These are phyloP conservation scores for Rhagonycha fulva DNA, from an alignment of 2,888 invertebrate species.

Conservation along the genomic window DNA sequence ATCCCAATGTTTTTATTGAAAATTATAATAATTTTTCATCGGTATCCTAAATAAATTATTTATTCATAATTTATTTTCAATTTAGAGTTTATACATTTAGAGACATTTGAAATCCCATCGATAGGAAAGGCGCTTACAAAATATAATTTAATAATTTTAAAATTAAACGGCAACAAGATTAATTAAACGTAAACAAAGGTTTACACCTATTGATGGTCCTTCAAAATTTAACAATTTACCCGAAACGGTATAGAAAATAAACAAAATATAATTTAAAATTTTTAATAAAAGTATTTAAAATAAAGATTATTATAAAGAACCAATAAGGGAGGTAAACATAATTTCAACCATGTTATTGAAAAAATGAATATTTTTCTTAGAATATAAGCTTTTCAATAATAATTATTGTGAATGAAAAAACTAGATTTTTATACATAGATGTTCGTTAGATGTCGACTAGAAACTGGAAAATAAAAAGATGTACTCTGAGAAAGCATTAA, in stretches of 20 bases:
- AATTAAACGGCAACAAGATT: not conserved
- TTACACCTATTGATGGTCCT: not conserved
- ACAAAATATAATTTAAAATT: not conserved
- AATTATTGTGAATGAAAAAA: not conserved
- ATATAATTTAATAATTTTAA: not conserved
- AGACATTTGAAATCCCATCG: not conserved
- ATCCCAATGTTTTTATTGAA: not conserved
- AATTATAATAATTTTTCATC: not conserved
- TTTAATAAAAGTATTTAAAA: not conserved
- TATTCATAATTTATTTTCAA: no score
- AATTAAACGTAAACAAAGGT: not conserved
- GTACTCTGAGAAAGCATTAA: conserved; percentile 13
- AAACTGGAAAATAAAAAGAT: not conserved
- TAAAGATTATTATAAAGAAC: not conserved
- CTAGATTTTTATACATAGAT: conserved; percentile 3
- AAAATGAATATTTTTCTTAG: no score
- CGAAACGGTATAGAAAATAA: not conserved
- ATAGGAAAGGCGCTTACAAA: not conserved
- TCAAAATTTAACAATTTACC: not conserved
- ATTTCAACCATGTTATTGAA: not conserved
- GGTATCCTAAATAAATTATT: no score
- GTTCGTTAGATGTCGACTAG: conserved; percentile 20
- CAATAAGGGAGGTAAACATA: not conserved
- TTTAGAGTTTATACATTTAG: no score
- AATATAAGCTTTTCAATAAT: no score